Evolutionary conservation across 2,888 invertebrate genomes (phyloP).

Genomic region (Ochlodes sylvanus): DNA sequence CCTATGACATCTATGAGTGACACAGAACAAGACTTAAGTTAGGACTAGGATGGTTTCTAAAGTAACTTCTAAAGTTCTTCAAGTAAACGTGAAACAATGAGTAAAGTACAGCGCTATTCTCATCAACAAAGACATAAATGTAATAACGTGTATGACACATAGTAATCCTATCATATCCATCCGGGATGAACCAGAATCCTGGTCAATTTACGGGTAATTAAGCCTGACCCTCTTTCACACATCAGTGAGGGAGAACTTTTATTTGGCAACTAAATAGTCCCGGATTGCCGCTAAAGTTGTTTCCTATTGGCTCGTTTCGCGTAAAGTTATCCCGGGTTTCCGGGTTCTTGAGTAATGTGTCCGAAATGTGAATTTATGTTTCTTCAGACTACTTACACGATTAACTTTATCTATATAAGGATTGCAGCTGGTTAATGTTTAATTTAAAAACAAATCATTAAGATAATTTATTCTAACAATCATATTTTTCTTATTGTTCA

Average conservation of each 20-base stretch:
- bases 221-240: constrained; percentile 80
- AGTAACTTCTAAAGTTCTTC: too few relatives aligned
- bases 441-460: background rate
- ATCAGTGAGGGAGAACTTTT: constrained; percentile 75
- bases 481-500: too few relatives aligned
- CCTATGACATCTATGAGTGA: too few relatives aligned
- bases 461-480: too few relatives aligned
- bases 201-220: constrained; percentile 85
- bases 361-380: constrained; percentile 5
- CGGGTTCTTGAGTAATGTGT: constrained; percentile 29
- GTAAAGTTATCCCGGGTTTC: constrained; percentile 43
- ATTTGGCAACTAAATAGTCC: constrained; percentile 73
- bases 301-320: constrained; percentile 67
- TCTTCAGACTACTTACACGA: background rate
- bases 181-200: constrained; percentile 74
- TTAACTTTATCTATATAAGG: too few relatives aligned
- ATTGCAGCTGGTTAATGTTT: too few relatives aligned
- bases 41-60: too few relatives aligned
- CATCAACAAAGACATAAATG: constrained; percentile 42
- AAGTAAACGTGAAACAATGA: too few relatives aligned
- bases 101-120: background rate
- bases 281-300: constrained; percentile 68
- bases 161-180: constrained; percentile 69
- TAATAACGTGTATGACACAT: constrained; percentile 64
- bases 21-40: too few relatives aligned